Evolutionary conservation across 2,888 invertebrate species (phyloP).

Genomic region (Marasmarcha lunaedactyla): DNA sequence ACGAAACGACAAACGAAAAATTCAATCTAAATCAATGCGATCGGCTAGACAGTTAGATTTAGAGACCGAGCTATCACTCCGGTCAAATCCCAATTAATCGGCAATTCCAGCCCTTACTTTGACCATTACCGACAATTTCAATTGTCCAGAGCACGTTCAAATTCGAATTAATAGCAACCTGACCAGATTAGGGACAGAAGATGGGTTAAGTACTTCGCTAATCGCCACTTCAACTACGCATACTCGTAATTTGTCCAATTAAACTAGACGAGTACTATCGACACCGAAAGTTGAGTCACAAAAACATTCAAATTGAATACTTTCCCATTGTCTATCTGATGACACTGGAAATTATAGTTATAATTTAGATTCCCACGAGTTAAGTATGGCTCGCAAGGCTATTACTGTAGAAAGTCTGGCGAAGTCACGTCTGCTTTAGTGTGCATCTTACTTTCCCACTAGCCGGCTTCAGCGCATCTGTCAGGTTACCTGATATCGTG

Average conservation of each 20-base stretch:
- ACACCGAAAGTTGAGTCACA: constrained; percentile 10
- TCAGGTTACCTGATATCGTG: constrained; percentile 49
- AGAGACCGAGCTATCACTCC: background rate
- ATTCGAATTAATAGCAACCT: constrained; percentile 45
- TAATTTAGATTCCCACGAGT: constrained; percentile 59
- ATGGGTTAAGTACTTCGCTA: constrained; percentile 38
- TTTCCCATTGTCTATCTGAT: constrained; percentile 38
- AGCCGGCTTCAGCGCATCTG: constrained; percentile 52
- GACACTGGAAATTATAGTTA: constrained; percentile 36
- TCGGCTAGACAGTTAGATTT: background rate
- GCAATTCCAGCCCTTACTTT: constrained; percentile 30
- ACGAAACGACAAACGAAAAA: too few species aligned
- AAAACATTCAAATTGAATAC: constrained; percentile 16
- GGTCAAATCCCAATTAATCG: constrained; percentile 13
- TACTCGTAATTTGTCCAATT: constrained; percentile 32
- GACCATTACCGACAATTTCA: constrained; percentile 39
- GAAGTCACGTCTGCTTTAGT: constrained; percentile 61
- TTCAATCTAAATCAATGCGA: too few species aligned
- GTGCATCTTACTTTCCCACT: constrained; percentile 56
- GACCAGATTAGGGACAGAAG: constrained; percentile 37
- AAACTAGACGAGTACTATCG: constrained; percentile 20
- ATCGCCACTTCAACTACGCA: constrained; percentile 36
- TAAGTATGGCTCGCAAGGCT: constrained; percentile 28
- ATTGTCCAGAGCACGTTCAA: constrained; percentile 45
- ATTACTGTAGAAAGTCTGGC: constrained; percentile 55